Percentiles rank a stretch among this genome's conserved stretches.
phyloP scores from a whole-genome alignment of 2,113 vertebrate genomes.

The Apteryx mantelli region DNA sequence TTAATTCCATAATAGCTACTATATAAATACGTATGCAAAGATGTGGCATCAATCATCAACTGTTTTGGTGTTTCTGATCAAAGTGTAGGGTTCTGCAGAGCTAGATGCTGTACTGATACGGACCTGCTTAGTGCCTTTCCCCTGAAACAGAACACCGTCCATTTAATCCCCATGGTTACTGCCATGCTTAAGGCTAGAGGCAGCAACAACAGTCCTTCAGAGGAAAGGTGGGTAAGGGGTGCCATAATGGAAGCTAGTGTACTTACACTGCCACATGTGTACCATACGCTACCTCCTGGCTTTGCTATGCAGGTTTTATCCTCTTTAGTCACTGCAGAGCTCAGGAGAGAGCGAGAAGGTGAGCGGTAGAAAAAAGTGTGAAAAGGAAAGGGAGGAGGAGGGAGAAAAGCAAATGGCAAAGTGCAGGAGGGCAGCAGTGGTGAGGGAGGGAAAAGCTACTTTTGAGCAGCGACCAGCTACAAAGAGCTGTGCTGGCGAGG shows the following conservation, averaged over 20 bases:
- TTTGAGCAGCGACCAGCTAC: neutral
- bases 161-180: neutral
- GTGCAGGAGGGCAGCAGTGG: neutral
- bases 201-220: neutral
- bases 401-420: neutral
- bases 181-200: neutral
- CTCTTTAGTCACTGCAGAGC: neutral
- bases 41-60: neutral
- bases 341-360: neutral
- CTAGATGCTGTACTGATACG: neutral
- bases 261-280: neutral
- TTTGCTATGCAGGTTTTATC: neutral
- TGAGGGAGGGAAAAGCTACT: fast-evolving
- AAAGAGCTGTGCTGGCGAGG: neutral
- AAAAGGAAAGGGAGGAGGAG: neutral
- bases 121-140: neutral
- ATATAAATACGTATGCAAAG: neutral
- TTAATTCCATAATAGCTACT: neutral
- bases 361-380: neutral
- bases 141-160: neutral
- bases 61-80: neutral
- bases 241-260: neutral
- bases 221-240: neutral
- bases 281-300: neutral
- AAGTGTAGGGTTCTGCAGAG: fast-evolving